phyloP scores from a whole-genome alignment of 1,140 invertebrate species.

The Sarcophaga peregrina region DNA sequence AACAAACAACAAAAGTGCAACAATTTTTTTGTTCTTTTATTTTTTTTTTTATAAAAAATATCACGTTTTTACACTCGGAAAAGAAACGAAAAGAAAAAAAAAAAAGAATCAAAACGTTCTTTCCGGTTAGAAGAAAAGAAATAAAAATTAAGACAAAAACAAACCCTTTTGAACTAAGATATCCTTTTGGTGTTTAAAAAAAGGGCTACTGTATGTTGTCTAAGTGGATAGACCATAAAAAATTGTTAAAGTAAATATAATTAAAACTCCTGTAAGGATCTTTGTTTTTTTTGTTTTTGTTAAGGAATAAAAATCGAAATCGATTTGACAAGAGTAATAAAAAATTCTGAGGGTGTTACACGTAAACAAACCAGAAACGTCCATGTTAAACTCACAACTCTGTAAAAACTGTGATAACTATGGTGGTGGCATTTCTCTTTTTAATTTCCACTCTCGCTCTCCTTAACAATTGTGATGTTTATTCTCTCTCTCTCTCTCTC shows the following conservation, averaged over 20 bases:
- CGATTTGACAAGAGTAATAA: neutral
- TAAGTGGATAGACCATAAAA: too few relatives aligned
- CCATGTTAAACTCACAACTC: neutral
- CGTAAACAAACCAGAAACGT: neutral
- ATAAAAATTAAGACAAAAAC: neutral
- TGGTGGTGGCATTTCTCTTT: neutral
- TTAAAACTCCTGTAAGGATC: too few relatives aligned
- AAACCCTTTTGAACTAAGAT: neutral
- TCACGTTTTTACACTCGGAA: conserved; percentile 33
- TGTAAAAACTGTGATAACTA: neutral
- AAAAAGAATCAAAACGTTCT: neutral
- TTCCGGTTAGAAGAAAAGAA: conserved; percentile 14
- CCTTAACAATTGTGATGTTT: too few relatives aligned
- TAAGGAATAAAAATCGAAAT: too few relatives aligned
- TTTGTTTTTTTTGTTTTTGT: too few relatives aligned
- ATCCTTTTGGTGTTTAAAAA: conserved; percentile 3
- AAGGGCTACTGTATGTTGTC: neutral
- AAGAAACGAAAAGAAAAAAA: too few relatives aligned
- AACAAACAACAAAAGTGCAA: conserved; percentile 4
- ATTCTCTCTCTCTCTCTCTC: too few relatives aligned
- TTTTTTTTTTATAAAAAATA: conserved; percentile 12
- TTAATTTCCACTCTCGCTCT: neutral
- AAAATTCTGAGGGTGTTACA: conserved; percentile 35
- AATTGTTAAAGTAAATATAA: too few relatives aligned
- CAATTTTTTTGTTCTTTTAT: neutral